Evolutionary conservation across 1,140 invertebrate genomes (phyloP), one percentile per base, ranked within the genome.

Genomic region (Geopemphigus sp.): DNA sequence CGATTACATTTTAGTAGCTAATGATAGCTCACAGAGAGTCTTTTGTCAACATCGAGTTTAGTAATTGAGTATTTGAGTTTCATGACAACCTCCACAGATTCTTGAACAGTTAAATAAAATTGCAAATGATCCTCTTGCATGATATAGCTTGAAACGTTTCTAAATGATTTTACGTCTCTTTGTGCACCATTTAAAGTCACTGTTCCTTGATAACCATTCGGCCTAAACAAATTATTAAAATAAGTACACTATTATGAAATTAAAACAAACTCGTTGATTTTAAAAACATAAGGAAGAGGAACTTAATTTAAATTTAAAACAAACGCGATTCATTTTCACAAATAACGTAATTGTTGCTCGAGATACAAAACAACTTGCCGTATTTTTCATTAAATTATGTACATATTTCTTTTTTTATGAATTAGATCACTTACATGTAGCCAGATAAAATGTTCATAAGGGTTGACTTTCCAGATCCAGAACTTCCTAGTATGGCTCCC

Each of bases 401-500:
- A 45, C 39, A 45, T 45, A 5, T 45, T 45, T 45, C 39, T 5
- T 5, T 45, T 45, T 11, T 5, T 45, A 45, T 45, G 12, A 50
- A 50, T 50, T 1, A 50, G 47, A 53, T 63, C 12, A 64, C 90
- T 91, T 86, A 95, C 94, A 91, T 95, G 87, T 95, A 96, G 81
- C 94, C 94, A 26, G 94, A 93, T 82, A 95, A 86, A 83, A 95
- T 94, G 83, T 96, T 95, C 92, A 95, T 94, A 0, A 96, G 88
- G 0, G 95, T 96, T 82, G 93, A 95, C 85, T 98, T 98, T 1
- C 95, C 96, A 1, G 95, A 94, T 2, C 95, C 95, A 1, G 94
- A 96, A 54, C 95, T 95, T 56, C 95, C 95, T 93, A 97, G 95
- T 66, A 97, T 97, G 24, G 94, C 95, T 0, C 94, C 95, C 57